phyloP scores from a whole-genome alignment of 1,140 invertebrate genomes.

The Scaptomyza pallida region DNA sequence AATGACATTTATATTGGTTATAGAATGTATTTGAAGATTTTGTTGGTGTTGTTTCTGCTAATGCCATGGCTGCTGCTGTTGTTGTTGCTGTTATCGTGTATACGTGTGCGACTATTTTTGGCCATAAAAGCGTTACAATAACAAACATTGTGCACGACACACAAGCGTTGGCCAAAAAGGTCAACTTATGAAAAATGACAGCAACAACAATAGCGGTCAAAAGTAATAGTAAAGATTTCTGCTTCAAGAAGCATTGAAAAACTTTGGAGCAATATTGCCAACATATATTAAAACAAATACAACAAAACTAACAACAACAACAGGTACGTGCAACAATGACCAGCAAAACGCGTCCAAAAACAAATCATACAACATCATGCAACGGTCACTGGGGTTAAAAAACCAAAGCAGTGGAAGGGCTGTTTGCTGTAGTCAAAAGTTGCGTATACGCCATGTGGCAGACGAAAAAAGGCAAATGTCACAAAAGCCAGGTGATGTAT shows the following conservation, averaged over 20 bases:
- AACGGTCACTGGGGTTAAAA: conserved; percentile 42
- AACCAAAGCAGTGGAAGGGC: background rate
- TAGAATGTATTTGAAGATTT: conserved; percentile 67
- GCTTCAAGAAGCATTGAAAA: conserved; percentile 43
- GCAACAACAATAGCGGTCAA: conserved; percentile 1
- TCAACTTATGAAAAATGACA: conserved; percentile 72
- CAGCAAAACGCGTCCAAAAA: conserved; percentile 4
- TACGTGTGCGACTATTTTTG: conserved; percentile 43
- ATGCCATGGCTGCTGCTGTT: background rate
- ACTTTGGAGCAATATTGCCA: conserved; percentile 44
- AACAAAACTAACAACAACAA: conserved; percentile 11
- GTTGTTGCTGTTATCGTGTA: conserved; percentile 12
- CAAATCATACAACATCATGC: conserved; percentile 18
- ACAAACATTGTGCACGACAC: conserved; percentile 59
- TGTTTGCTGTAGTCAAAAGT: conserved; percentile 45
- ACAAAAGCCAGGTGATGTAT: conserved; percentile 24
- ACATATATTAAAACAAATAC: conserved; percentile 9
- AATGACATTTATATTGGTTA: conserved; percentile 81
- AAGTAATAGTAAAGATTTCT: conserved; percentile 38
- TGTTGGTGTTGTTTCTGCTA: conserved; percentile 21
- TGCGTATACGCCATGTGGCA: conserved; percentile 67
- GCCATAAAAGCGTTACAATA: conserved; percentile 54
- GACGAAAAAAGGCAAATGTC: conserved; percentile 52
- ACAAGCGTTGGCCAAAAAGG: conserved; percentile 50
- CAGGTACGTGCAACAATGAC: conserved; percentile 3